A percentile compares a stretch with the other conserved stretches of the same genome.
Evolutionary conservation across 1,140 invertebrate genomes (phyloP).

Genomic region (Bombyx mandarina): DNA sequence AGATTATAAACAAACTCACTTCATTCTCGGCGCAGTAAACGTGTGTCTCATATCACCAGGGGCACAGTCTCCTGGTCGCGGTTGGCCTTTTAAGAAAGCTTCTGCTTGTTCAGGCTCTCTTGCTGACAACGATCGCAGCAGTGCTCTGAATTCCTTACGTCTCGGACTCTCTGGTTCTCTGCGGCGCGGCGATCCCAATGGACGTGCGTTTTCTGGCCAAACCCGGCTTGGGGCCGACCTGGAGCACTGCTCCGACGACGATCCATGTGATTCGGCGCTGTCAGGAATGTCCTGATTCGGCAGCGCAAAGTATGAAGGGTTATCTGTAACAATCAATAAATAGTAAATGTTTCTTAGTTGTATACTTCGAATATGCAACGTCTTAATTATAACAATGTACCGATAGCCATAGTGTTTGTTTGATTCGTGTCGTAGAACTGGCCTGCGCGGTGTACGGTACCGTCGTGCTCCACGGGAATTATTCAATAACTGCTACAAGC

Average conservation of each 20-base stretch:
- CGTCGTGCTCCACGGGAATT: conserved; percentile 42
- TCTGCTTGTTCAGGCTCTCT: conserved; percentile 63
- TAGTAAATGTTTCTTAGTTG: background rate
- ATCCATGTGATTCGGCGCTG: conserved; percentile 24
- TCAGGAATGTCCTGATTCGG: conserved; percentile 58
- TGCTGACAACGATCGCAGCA: conserved; percentile 66
- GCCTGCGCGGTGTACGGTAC: too few relatives aligned
- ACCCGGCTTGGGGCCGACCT: conserved; percentile 51
- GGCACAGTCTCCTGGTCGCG: conserved; percentile 59
- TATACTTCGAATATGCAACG: background rate
- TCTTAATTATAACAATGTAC: conserved; percentile 12
- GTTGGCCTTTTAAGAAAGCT: conserved; percentile 66
- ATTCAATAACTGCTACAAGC: conserved; percentile 67
- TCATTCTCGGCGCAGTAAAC: conserved; percentile 56
- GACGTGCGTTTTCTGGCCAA: conserved; percentile 41
- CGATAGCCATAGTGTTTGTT: conserved; percentile 33
- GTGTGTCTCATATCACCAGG: conserved; percentile 60
- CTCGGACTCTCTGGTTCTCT: conserved; percentile 51
- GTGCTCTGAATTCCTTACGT: conserved; percentile 64
- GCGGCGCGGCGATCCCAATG: conserved; percentile 44
- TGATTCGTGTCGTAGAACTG: conserved; percentile 11
- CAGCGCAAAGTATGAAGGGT: conserved; percentile 72
- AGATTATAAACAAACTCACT: conserved; percentile 29
- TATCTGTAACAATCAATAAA: conserved; percentile 58
- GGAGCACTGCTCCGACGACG: conserved; percentile 39